Percentiles rank a stretch among this genome's conserved stretches.
Conservation (phyloP, 2,797 vertebrate species). For the Zalophus californianus region DNA sequence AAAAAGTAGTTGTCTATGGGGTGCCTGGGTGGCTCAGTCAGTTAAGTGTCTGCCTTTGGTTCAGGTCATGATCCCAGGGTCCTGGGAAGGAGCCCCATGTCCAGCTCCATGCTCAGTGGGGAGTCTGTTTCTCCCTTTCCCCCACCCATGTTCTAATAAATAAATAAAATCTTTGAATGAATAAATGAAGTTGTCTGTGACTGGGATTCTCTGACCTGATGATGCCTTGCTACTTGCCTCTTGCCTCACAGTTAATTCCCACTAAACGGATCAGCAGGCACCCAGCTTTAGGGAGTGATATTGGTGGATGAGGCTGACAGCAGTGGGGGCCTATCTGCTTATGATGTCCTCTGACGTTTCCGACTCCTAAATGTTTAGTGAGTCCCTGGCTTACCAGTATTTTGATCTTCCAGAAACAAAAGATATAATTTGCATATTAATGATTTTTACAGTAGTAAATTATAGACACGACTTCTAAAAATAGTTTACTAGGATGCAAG, state of each 20-base stretch:
- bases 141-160: too few species aligned
- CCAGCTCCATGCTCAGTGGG: background rate
- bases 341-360: background rate
- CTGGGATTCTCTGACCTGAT: background rate
- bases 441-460: background rate
- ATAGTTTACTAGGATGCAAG: background rate
- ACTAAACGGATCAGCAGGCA: background rate
- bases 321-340: too few species aligned
- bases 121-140: background rate
- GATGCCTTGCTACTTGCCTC: background rate
- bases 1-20: background rate
- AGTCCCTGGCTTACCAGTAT: background rate
- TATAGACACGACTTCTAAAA: background rate
- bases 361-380: background rate
- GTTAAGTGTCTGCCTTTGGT: background rate
- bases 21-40: too few species aligned
- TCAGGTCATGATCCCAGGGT: background rate
- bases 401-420: constrained; percentile 15
- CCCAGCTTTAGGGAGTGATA: background rate
- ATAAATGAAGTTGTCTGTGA: background rate
- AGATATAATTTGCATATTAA: background rate
- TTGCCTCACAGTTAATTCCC: background rate
- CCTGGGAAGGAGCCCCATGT: background rate
- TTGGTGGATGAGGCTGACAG: background rate
- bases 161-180: too few species aligned